A percentile compares a stretch with the other conserved stretches of the same genome.
Evolutionary conservation across 2,797 vertebrate species (phyloP).

Genomic region (Halcyon chelicuti): DNA sequence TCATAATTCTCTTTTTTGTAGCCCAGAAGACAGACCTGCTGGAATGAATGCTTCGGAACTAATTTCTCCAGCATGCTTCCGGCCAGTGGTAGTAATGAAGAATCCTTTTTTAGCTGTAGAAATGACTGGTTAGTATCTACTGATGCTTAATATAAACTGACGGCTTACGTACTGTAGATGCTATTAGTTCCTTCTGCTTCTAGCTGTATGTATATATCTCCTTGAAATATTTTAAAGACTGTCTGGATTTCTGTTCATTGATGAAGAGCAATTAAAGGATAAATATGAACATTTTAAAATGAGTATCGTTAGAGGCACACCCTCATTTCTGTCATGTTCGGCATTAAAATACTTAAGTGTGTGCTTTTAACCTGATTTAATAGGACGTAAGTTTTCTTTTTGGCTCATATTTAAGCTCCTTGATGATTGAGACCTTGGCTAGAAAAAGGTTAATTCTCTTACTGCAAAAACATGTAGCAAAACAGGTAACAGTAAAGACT

Average conservation of each 20-base stretch:
- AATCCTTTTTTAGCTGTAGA: constrained; percentile 64
- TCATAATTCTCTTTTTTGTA: constrained; percentile 54
- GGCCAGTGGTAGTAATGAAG: constrained; percentile 59
- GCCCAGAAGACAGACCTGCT: constrained; percentile 75
- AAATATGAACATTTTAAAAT: not conserved
- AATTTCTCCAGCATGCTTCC: constrained; percentile 60
- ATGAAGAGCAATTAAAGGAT: not conserved
- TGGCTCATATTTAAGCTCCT: not conserved
- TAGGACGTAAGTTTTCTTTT: not conserved
- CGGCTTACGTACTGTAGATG: not conserved
- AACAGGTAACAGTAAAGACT: not conserved
- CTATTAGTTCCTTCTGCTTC: not conserved
- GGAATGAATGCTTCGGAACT: constrained; percentile 68
- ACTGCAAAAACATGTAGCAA: not conserved
- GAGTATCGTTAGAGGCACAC: not conserved
- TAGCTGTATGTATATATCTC: not conserved
- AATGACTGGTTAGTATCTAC: constrained; percentile 77
- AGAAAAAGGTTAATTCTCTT: not conserved
- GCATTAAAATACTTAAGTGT: not conserved
- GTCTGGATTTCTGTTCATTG: not conserved
- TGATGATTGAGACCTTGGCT: not conserved
- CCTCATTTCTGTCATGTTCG: not conserved
- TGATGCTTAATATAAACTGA: not conserved
- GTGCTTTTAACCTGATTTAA: not conserved
- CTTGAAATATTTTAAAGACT: not conserved